Evolutionary conservation across 2,797 vertebrate genomes (phyloP).

Genomic region (Eupleurogrammus muticus): DNA sequence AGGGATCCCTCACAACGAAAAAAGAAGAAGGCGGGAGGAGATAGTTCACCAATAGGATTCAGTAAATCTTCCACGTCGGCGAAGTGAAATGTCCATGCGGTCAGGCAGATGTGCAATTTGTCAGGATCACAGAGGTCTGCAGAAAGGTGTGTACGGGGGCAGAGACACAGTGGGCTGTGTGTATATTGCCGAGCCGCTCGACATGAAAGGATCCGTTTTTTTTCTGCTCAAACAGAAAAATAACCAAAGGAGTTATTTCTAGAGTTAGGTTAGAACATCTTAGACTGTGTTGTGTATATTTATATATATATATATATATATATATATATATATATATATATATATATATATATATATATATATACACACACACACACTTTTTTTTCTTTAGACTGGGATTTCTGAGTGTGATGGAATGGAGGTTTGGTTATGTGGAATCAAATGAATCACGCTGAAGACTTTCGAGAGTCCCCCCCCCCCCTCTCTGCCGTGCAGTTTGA

Average conservation of each 20-base stretch:
- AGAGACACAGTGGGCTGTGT: neutral
- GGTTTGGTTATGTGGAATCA: neutral
- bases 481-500: neutral
- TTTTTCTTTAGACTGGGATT: neutral
- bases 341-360: too few relatives aligned
- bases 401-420: neutral
- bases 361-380: neutral
- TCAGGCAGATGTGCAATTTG: slow-evolving; percentile 13
- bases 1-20: too few relatives aligned
- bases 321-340: too few relatives aligned
- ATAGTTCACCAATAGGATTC: neutral
- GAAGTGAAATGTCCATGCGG: slow-evolving; percentile 9
- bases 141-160: neutral
- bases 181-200: neutral
- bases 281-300: neutral
- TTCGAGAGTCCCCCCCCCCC: neutral
- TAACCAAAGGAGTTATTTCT: neutral
- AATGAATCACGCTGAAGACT: neutral
- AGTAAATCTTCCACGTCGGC: neutral
- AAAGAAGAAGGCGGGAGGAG: neutral
- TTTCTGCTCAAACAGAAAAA: neutral
- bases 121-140: slow-evolving; percentile 12
- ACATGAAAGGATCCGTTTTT: neutral
- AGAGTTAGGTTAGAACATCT: slow-evolving; percentile 1
- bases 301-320: too few relatives aligned